These are phyloP conservation scores for Aspidiotus rigidus DNA, from an alignment of 2,888 invertebrate species.

Conservation along the genomic window DNA sequence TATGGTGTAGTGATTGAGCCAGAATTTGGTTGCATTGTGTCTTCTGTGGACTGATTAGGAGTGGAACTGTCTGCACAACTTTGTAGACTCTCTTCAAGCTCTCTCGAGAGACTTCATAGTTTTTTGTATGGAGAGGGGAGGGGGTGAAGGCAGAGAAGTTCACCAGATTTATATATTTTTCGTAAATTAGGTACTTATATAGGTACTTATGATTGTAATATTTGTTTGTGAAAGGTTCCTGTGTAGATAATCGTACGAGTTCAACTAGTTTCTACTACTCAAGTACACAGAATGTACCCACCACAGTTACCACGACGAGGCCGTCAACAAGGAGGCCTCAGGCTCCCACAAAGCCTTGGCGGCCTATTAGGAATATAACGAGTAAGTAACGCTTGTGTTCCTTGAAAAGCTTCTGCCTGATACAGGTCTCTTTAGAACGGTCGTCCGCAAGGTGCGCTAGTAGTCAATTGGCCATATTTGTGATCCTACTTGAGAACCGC, in stretches of 20 bases:
- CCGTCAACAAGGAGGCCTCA: conserved; percentile 8
- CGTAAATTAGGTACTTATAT: too few relatives aligned
- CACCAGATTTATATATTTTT: background rate
- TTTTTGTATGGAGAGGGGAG: too few relatives aligned
- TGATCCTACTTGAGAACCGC: too few relatives aligned
- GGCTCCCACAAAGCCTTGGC: conserved; percentile 18
- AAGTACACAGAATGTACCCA: conserved; percentile 8
- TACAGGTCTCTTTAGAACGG: too few relatives aligned
- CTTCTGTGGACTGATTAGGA: background rate
- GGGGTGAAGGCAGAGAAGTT: too few relatives aligned
- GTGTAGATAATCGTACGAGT: conserved; percentile 18
- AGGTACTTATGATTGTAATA: background rate
- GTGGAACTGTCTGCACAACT: background rate
- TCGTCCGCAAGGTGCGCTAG: too few relatives aligned
- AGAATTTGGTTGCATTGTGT: background rate
- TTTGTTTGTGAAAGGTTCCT: conserved; percentile 22
- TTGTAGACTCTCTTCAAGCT: too few relatives aligned
- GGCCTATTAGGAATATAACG: conserved; percentile 18
- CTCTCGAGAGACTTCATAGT: too few relatives aligned
- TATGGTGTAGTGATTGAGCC: background rate
- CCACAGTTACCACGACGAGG: conserved; percentile 27
- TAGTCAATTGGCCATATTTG: too few relatives aligned
- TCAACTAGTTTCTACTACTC: conserved; percentile 6
- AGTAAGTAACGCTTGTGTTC: conserved; percentile 2
- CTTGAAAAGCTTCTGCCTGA: too few relatives aligned